Base-by-base conservation (phyloP, 53 echinoderm and acorn worm genomes). In the Apostichopus leukothele region DNA sequence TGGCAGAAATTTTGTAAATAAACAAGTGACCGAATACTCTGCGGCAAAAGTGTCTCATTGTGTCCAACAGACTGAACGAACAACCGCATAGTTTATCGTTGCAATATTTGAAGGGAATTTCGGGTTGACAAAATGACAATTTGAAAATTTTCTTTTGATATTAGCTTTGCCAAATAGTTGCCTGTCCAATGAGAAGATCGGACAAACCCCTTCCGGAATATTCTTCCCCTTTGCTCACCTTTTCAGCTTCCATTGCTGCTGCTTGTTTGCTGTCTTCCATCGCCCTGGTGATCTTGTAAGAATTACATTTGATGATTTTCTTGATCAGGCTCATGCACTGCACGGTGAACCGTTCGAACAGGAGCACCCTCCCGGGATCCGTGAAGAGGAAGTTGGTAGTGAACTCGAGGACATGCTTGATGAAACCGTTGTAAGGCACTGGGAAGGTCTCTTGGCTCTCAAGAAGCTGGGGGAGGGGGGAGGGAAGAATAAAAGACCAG, bases 251-350 rank as follows among this genome's bases (percentile, higher is more conserved):
- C 39, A 92, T 87, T 23, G 92, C 89, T 5, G 75, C 89, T 21
- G 94, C 91, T 26, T 92, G 87, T 73, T 94, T 94, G n/a, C 90
- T 88, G 51, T 94, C 94, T 53, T 94, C 98, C 67, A 92, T 86
- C 39, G 90, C 73, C 83, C 93, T 91, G 73, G 90, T 86, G 8
- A 91, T 91, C 55, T 93, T 91, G 88, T 94, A 95, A 61, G 91
- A 92, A 61, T 95, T 95, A 81, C 98, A 95, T 78, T 89, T 92
- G 87, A 97, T 90, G 73, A 95, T 94, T 54, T 90, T 92, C 88
- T 97, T 95, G 89, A 95, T 93, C 22, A 97, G 94, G 73, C 93
- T 97, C 95, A 97, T 97, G 75, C 95, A 94, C 87, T 94, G 91
- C 5, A 97, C 95, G 19, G 92, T 95, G 76, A 96, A 93, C 4